Base-by-base conservation (phyloP, 2,797 vertebrate genomes). In the Tokudaia tokunoshimensis region DNA sequence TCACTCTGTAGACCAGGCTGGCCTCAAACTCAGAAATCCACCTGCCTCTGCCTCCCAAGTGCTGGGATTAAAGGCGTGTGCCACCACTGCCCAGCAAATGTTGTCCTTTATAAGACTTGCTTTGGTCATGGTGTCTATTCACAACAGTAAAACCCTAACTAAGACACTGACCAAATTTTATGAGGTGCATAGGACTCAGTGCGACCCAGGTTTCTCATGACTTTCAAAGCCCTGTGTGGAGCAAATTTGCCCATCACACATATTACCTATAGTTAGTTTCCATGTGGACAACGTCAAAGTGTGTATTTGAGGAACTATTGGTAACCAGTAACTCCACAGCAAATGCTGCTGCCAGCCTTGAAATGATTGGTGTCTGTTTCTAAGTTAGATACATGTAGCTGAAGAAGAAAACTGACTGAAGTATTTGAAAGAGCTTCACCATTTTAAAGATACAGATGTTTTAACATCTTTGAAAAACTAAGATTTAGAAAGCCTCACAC, bases 361-460 rank as follows among this genome's bases (percentile, higher is more conserved):
- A 94, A 94, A 88, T 65, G 89, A 93, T 1, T 80, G 78, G 41
- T 86, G 57, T 65, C 41, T 41, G 12, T 93, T 94, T 88, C 65
- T 82, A 88, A 95, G 88, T 93, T 94, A 88, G 67, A 74, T 20
- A 86, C 78, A 76, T 93, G 59, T 9, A 76, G 52, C 14, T 19
- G 7, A 96, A 67, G 61, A 47, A 85, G 79, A 94, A 91, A 94
- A 95, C 79, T 26, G 74, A 7, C 31, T 89, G 63, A 65, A 50
- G 7, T 79, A n/a, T 93, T 82, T 93, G 37, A 86, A 90, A 85
- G 4, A 61, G 17, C 41, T 31, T 93, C 57, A 67, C 34, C 41
- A 52, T 89, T 95, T 96, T 96, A 63, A 95, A 86, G 52, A 94
- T 95, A 83, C 37, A 94, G 91, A 94, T 95, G 61, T 84, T 94